Conservation (phyloP, 2,888 invertebrate species). For the Acrobeloides nanus region DNA sequence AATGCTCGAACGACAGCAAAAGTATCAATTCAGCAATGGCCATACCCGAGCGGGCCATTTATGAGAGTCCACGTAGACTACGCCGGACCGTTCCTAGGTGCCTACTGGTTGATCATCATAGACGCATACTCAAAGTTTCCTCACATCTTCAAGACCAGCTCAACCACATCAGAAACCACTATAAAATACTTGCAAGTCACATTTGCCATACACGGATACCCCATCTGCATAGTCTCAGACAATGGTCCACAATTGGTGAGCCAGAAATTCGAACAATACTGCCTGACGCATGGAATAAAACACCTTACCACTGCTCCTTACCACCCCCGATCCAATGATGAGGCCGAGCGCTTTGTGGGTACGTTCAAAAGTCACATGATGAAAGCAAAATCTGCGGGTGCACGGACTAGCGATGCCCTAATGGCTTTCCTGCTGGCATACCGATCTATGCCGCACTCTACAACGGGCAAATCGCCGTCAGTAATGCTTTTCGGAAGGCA, state of each 20-base stretch:
- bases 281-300: slow-evolving; percentile 2
- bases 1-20: no score
- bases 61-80: no score
- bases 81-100: no score
- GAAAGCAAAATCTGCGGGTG: slow-evolving; percentile 4
- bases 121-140: slow-evolving; percentile 9
- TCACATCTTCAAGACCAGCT: neutral
- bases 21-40: no score
- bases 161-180: neutral
- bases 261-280: slow-evolving; percentile 5
- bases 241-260: slow-evolving; percentile 10
- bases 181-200: neutral
- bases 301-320: slow-evolving; percentile 6
- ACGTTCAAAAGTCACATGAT: slow-evolving; percentile 6
- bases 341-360: slow-evolving; percentile 8
- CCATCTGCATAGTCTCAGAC: slow-evolving; percentile 7
- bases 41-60: no score
- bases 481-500: slow-evolving; percentile 7
- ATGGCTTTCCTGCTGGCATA: slow-evolving; percentile 5
- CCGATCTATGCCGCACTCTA: slow-evolving; percentile 1
- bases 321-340: no score
- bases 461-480: slow-evolving; percentile 2
- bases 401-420: neutral
- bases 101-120: neutral
- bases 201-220: slow-evolving; percentile 6